Conservation (phyloP, 1,140 invertebrate genomes). For the Epicauta chinensis region DNA sequence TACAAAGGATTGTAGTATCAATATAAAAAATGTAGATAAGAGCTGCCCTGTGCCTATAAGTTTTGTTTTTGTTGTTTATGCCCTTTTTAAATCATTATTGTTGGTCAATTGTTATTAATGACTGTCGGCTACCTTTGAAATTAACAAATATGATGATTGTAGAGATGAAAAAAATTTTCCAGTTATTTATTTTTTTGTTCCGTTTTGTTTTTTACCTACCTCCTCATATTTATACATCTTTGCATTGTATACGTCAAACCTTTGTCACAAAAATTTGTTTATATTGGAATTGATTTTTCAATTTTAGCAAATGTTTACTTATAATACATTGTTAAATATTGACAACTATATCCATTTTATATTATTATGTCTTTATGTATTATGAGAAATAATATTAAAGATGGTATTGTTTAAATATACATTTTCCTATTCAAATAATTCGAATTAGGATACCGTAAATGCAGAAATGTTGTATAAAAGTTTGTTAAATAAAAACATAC, state of each 20-base stretch:
- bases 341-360: constrained; percentile 13
- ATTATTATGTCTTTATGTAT: constrained; percentile 8
- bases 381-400: constrained; percentile 9
- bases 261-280: constrained; percentile 11
- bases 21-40: too few relatives aligned
- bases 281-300: constrained; percentile 14
- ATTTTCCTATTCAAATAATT: not conserved
- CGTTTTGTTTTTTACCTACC: too few relatives aligned
- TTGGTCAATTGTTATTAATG: constrained; percentile 3
- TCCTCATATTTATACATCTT: too few relatives aligned
- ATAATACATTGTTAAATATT: constrained; percentile 15
- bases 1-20: too few relatives aligned
- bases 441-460: too few relatives aligned
- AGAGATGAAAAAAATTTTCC: not conserved
- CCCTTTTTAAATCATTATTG: constrained; percentile 1
- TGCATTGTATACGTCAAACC: constrained; percentile 13
- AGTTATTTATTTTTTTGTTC: constrained; percentile 10
- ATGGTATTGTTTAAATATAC: constrained; percentile 12
- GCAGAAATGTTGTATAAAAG: too few relatives aligned
- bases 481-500: too few relatives aligned
- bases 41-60: too few relatives aligned
- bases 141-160: not conserved
- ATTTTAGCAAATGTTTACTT: constrained; percentile 17
- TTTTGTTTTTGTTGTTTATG: too few relatives aligned
- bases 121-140: constrained; percentile 8